Conservation (phyloP, 2,888 invertebrate genomes). For the Chrysomela aeneicollis region DNA sequence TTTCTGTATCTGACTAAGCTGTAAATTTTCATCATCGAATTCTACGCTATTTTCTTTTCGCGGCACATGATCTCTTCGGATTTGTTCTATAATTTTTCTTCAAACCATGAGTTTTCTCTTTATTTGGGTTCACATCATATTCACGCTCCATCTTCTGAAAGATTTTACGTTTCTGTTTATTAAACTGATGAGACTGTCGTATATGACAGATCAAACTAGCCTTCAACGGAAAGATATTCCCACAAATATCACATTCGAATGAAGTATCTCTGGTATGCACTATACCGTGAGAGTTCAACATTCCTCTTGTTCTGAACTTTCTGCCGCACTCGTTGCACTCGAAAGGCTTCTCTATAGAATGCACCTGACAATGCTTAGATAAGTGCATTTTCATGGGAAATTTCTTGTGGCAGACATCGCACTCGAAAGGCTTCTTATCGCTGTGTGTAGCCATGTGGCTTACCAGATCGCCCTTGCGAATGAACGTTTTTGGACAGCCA, state of each 20-base stretch:
- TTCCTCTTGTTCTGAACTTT: background rate
- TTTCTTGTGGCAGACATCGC: constrained; percentile 6
- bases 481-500: constrained; percentile 13
- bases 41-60: no score
- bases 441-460: constrained; percentile 17
- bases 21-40: no score
- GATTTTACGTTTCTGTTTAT: background rate
- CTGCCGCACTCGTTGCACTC: background rate
- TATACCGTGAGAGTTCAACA: background rate
- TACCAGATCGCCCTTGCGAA: constrained; percentile 2
- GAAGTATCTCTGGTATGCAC: background rate
- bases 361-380: background rate
- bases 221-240: background rate
- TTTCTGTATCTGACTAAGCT: no score
- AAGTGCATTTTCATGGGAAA: background rate
- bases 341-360: background rate
- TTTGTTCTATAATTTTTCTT: no score
- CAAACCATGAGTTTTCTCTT: no score
- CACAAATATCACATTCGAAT: background rate
- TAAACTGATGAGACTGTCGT: background rate
- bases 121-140: background rate
- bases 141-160: background rate
- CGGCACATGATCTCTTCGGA: no score
- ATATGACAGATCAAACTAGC: background rate
- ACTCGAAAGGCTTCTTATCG: constrained; percentile 8